A percentile compares a stretch with the other conserved stretches of the same genome.
These are phyloP conservation scores for Tyrophagus putrescentiae DNA, from an alignment of 1,140 invertebrate species.

Conservation along the genomic window DNA sequence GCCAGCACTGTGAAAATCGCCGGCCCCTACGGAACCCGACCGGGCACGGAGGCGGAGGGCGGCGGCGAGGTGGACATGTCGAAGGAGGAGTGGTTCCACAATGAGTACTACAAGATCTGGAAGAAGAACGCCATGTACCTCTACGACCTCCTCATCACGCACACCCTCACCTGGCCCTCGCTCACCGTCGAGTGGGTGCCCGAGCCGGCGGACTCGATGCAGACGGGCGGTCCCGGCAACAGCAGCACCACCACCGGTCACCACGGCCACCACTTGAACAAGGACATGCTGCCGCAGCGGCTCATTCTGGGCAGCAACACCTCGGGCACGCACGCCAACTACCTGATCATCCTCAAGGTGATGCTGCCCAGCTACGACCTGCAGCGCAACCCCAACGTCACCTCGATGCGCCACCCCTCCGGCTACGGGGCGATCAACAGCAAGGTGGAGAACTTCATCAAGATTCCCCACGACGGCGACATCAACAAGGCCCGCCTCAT, in stretches of 20 bases:
- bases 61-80: no score
- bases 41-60: no score
- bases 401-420: no score
- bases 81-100: no score
- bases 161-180: conserved; percentile 90
- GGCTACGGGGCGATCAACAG: conserved; percentile 60
- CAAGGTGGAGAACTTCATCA: conserved; percentile 99
- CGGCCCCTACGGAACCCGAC: neutral
- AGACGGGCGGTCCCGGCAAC: no score
- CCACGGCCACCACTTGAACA: no score
- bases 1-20: neutral
- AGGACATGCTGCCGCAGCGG: conserved; percentile 93
- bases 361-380: conserved; percentile 96
- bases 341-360: conserved; percentile 85
- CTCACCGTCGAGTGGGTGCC: conserved; percentile 98
- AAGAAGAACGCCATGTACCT: conserved; percentile 95
- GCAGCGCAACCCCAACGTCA: conserved; percentile 98
- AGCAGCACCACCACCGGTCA: conserved; percentile 87
- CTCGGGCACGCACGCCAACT: conserved; percentile 97
- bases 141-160: conserved; percentile 91
- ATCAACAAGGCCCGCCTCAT: conserved; percentile 96
- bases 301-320: conserved; percentile 97
- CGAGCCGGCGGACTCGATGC: no score
- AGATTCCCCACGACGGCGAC: conserved; percentile 99
- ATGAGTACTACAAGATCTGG: conserved; percentile 99